Evolutionary conservation across 2,113 vertebrate species (phyloP), one percentile per base, ranked within the genome.

Genomic region (Tyto alba): DNA sequence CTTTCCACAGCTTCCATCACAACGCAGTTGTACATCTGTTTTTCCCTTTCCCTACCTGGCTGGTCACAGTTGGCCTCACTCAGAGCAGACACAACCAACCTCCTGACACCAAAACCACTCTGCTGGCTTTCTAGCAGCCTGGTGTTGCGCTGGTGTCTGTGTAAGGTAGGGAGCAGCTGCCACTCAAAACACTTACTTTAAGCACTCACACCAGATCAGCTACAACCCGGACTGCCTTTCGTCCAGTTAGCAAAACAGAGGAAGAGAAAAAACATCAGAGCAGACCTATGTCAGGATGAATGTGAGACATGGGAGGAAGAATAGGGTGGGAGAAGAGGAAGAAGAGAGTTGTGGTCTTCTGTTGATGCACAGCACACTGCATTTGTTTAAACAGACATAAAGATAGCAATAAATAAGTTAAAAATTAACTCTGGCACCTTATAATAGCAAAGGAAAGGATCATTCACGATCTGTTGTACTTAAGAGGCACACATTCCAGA

Each of bases 261-360:
- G 4, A 5, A 52, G 36, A 38, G 13, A 38, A 38, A 89, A 64
- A 63, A 47, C 13, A 69, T 16, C 22, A 23, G 32, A 84, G n/a
- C 15, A 60, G 52, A 19, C 3, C 32, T 55, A 14, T 0, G 2
- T 60, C 0, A 0, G 11, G 48, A 52, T 8, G 23, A 89, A 34
- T 6, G 30, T 38, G 55, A 72, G 22, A 27, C 7, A 20, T 0
- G 2, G 56, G 19, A 74, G 34, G 48, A 69, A 53, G 32, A 13
- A 60, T 0, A 53, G 16, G 4, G 12, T 16, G 14, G 14, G 13
- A 45, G 25, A 75, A 80, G 7, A 55, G 9, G 10, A 82, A 57
- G 29, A n/a, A 76, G n/a, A 10, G 6, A 67, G 2, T 2, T 5
- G 17, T 13, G 10, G 4, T 50, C 32, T 90, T 74, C 71, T 73